phyloP scores from a whole-genome alignment of 2,888 invertebrate genomes.

The Cosmia pyralina region DNA sequence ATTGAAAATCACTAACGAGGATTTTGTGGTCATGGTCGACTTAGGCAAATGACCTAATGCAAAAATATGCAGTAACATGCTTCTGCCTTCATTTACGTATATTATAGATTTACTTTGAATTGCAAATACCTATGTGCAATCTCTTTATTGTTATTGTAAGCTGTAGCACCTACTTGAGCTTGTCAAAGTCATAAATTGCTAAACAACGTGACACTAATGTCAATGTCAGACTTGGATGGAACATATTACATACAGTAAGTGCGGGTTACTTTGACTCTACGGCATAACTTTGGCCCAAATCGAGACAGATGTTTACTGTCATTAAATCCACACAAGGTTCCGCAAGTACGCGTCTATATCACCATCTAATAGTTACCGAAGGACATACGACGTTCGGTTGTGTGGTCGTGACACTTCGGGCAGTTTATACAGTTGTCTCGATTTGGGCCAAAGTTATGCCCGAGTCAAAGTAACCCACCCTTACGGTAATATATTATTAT shows the following conservation, averaged over 20 bases:
- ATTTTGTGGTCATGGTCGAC: slow-evolving; percentile 26
- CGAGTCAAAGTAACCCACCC: too few species aligned
- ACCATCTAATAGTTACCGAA: too few species aligned
- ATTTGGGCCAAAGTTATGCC: too few species aligned
- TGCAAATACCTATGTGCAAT: slow-evolving; percentile 43
- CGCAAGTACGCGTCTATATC: too few species aligned
- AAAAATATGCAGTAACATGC: slow-evolving; percentile 18
- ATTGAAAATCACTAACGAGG: slow-evolving; percentile 2
- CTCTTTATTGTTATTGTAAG: slow-evolving; percentile 1
- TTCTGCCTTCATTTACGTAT: slow-evolving; percentile 28
- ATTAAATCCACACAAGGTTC: too few species aligned
- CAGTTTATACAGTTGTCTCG: too few species aligned
- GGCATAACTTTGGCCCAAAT: too few species aligned
- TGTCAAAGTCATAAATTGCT: slow-evolving; percentile 21
- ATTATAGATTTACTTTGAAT: slow-evolving; percentile 35
- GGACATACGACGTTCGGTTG: too few species aligned
- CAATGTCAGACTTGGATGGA: slow-evolving; percentile 39
- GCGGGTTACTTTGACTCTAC: too few species aligned
- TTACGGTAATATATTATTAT: neutral
- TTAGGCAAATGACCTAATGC: slow-evolving; percentile 38
- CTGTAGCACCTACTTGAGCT: neutral
- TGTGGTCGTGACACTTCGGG: too few species aligned
- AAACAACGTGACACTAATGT: slow-evolving; percentile 43
- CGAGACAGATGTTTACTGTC: too few species aligned
- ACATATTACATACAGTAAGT: too few species aligned